Conservation (phyloP, 2,888 invertebrate species). For the Pogonocherus hispidulus region DNA sequence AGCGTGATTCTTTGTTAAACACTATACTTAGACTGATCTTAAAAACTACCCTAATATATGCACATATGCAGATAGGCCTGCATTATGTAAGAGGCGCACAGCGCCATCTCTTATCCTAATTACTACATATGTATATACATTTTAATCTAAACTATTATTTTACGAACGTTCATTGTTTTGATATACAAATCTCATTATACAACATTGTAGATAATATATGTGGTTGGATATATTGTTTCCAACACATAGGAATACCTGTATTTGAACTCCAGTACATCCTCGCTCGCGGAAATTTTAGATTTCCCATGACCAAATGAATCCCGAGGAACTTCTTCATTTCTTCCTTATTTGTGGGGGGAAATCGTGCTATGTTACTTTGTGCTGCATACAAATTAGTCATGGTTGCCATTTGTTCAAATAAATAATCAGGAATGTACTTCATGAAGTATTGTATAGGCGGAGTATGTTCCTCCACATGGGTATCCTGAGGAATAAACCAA, state of each 20-base stretch:
- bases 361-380: conserved; percentile 12
- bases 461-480: background rate
- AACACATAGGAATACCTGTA: background rate
- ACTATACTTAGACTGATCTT: too few species aligned
- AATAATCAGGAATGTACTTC: background rate
- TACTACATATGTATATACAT: too few species aligned
- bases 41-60: too few species aligned
- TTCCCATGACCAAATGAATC: conserved; percentile 20
- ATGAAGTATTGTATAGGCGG: background rate
- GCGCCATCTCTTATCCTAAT: too few species aligned
- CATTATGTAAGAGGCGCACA: too few species aligned
- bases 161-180: too few species aligned
- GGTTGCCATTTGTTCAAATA: background rate
- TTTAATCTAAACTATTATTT: too few species aligned
- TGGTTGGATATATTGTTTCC: too few species aligned
- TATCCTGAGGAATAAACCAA: background rate
- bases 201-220: too few species aligned
- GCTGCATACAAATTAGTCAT: background rate
- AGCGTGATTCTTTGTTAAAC: too few species aligned
- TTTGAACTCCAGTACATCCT: background rate
- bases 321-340: conserved; percentile 21
- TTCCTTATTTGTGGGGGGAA: conserved; percentile 14
- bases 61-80: too few species aligned
- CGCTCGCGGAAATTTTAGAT: conserved; percentile 5
- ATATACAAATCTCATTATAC: too few species aligned